Evolutionary conservation across 1,140 invertebrate species (phyloP).

Genomic region (Hypsibius dujardini): DNA sequence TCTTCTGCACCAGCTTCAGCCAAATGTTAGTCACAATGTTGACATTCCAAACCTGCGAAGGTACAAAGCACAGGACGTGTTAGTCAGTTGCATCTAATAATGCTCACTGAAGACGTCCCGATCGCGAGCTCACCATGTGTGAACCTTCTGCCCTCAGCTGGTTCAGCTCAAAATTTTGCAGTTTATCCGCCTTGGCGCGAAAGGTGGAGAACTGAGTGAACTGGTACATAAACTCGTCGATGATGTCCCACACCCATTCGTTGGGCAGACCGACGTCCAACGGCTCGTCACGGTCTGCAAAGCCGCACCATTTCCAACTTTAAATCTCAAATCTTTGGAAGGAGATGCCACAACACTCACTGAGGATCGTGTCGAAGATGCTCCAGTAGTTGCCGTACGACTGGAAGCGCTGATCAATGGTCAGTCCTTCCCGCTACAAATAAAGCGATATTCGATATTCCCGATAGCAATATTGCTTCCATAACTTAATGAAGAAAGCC

Average conservation of each 20-base stretch:
- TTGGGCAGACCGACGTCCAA: conserved; percentile 83
- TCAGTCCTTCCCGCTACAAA: conserved; percentile 56
- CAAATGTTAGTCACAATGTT: conserved; percentile 92
- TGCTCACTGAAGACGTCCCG: too few relatives aligned
- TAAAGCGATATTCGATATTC: conserved; percentile 26
- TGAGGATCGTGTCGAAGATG: conserved; percentile 86
- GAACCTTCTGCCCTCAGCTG: too few relatives aligned
- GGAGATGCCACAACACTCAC: conserved; percentile 30
- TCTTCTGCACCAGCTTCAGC: conserved; percentile 92
- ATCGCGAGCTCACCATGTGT: too few relatives aligned
- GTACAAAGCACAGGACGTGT: conserved; percentile 17
- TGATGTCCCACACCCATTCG: conserved; percentile 98
- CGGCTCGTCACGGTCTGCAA: conserved; percentile 56
- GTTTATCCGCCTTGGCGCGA: conserved; percentile 57
- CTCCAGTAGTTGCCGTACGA: conserved; percentile 97
- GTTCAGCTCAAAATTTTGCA: conserved; percentile 13
- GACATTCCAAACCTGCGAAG: conserved; percentile 71
- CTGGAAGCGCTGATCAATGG: conserved; percentile 71
- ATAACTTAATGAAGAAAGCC: conserved; percentile 14
- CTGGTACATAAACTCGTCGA: conserved; percentile 72
- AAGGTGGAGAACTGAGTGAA: conserved; percentile 28
- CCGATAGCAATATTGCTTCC: neutral
- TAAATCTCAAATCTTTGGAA: neutral
- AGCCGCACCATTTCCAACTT: conserved; percentile 14
- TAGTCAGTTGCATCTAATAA: too few relatives aligned